phyloP scores from a whole-genome alignment of 2,888 invertebrate genomes.

The Griposia aprilina region DNA sequence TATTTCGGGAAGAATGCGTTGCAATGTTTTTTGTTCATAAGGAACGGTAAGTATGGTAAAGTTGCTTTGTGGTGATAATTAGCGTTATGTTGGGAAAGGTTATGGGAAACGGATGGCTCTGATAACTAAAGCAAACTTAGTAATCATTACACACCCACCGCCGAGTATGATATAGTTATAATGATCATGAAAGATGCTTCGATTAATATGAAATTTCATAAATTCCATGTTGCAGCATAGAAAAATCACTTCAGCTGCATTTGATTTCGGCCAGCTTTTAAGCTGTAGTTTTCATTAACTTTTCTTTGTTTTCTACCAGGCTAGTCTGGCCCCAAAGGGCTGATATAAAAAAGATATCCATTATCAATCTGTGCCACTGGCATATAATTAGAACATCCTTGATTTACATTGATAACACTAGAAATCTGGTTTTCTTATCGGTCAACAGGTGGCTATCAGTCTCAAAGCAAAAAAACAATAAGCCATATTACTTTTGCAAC shows the following conservation, averaged over 20 bases:
- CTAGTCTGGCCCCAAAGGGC: not conserved
- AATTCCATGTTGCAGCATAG: too few species aligned
- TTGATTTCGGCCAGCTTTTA: not conserved
- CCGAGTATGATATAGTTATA: too few species aligned
- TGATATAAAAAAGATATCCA: slow-evolving; percentile 16
- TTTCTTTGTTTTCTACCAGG: not conserved
- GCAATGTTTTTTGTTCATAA: not conserved
- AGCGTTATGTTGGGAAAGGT: too few species aligned
- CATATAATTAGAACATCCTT: slow-evolving; percentile 24
- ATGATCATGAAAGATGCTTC: too few species aligned
- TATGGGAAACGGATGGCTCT: too few species aligned
- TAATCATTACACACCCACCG: too few species aligned
- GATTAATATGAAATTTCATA: too few species aligned
- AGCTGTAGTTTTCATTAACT: not conserved
- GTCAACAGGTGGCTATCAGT: slow-evolving; percentile 15
- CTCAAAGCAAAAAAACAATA: not conserved
- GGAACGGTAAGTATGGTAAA: too few species aligned
- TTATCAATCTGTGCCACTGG: slow-evolving; percentile 31
- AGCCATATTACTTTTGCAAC: not conserved
- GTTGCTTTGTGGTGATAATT: too few species aligned
- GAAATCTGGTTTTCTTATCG: slow-evolving; percentile 35
- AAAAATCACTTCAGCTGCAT: not conserved
- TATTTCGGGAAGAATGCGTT: not conserved
- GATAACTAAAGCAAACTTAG: too few species aligned
- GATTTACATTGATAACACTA: slow-evolving; percentile 30